Evolutionary conservation across 2,888 invertebrate genomes (phyloP).

Genomic region (Poecilus cupreus): DNA sequence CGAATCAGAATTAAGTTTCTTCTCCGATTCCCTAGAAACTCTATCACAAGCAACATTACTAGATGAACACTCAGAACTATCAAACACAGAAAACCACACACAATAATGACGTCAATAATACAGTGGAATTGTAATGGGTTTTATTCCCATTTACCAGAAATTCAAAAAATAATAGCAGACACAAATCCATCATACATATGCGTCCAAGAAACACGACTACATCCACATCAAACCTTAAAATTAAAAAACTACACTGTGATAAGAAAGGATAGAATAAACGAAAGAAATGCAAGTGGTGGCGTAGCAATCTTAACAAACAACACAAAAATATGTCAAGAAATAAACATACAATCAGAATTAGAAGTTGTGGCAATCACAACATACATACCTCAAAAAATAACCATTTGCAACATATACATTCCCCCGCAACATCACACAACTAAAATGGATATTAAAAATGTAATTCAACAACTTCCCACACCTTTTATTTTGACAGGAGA

Average conservation of each 20-base stretch:
- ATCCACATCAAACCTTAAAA: neutral
- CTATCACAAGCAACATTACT: neutral
- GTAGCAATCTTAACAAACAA: slow-evolving; percentile 49
- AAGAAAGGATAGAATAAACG: neutral
- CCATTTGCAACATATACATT: slow-evolving; percentile 60
- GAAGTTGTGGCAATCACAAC: slow-evolving; percentile 59
- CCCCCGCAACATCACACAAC: slow-evolving; percentile 29
- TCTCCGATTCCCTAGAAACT: neutral
- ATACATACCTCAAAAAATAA: slow-evolving; percentile 56
- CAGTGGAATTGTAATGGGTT: slow-evolving; percentile 1
- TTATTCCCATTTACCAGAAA: neutral
- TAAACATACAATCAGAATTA: slow-evolving; percentile 41
- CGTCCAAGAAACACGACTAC: neutral
- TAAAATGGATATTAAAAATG: slow-evolving; percentile 47
- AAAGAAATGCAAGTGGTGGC: slow-evolving; percentile 55
- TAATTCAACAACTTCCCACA: slow-evolving; percentile 62
- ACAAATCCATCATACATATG: neutral
- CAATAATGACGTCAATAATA: neutral
- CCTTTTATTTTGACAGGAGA: slow-evolving; percentile 64
- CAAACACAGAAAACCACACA: neutral
- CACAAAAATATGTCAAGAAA: neutral
- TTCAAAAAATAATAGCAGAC: neutral
- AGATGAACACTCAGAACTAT: neutral
- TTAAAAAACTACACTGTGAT: neutral
- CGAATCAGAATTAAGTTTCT: neutral